A percentile compares a stretch with the other conserved stretches of the same genome.
Evolutionary conservation across 2,113 vertebrate species (phyloP).

Genomic region (Crocuta crocuta): DNA sequence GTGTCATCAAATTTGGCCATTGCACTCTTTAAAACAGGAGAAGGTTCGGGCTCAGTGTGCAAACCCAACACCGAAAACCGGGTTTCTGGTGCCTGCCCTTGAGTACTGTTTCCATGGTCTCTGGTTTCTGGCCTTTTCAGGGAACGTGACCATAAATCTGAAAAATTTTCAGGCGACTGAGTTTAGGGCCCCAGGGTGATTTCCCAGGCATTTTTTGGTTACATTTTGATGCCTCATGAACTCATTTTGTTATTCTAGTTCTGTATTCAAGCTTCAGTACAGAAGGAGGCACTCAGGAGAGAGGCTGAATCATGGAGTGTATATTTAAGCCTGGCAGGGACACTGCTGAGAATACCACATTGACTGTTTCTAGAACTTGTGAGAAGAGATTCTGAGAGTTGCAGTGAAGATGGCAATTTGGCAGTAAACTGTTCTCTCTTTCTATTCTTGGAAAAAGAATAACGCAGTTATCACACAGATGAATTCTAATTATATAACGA

Average conservation of each 20-base stretch:
- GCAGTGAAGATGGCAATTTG: not conserved
- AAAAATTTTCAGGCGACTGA: not conserved
- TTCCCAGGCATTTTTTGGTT: not conserved
- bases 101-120: not conserved
- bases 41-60: not conserved
- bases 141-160: not conserved
- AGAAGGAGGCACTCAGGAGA: not conserved
- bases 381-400: not conserved
- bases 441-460: not conserved
- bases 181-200: not conserved
- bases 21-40: not conserved
- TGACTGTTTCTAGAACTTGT: conserved; percentile 7
- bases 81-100: not conserved
- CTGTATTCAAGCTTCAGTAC: not conserved
- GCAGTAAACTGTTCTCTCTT: not conserved
- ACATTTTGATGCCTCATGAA: not conserved
- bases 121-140: not conserved
- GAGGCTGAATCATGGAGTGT: not conserved
- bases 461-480: not conserved
- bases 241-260: not conserved
- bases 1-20: conserved; percentile 29
- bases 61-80: not conserved
- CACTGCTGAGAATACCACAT: not conserved
- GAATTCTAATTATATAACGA: not conserved
- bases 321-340: not conserved